Conservation (phyloP, 2,888 invertebrate species). For the Oscheius sp. region DNA sequence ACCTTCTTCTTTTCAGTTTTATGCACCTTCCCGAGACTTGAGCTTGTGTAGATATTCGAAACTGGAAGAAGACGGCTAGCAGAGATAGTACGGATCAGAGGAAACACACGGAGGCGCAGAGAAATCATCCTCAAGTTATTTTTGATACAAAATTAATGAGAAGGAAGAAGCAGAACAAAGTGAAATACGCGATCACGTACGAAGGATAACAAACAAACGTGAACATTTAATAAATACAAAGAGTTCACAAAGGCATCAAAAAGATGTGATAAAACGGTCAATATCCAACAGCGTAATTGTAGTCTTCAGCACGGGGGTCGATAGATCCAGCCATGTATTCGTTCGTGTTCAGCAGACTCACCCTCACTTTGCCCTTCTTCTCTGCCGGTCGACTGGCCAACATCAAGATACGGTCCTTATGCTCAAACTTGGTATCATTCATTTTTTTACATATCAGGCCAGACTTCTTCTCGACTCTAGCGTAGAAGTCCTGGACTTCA, state of each 20-base stretch:
- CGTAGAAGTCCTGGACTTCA: background rate
- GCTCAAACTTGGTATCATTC: background rate
- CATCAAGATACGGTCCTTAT: background rate
- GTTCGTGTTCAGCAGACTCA: background rate
- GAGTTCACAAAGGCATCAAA: background rate
- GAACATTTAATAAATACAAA: background rate
- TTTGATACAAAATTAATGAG: background rate
- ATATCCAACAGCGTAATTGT: conserved; percentile 2
- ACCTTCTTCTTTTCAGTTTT: conserved; percentile 33
- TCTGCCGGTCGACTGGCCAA: background rate
- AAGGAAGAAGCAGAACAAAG: background rate
- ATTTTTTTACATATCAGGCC: background rate
- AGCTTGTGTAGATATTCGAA: background rate
- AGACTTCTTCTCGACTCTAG: background rate
- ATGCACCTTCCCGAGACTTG: conserved; percentile 13
- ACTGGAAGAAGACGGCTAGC: background rate
- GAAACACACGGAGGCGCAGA: background rate
- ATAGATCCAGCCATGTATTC: background rate
- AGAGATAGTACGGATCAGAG: background rate
- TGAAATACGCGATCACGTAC: background rate
- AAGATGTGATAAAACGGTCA: background rate
- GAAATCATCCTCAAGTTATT: background rate
- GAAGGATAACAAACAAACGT: background rate
- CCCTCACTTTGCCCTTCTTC: background rate
- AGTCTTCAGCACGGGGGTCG: background rate